Evolutionary conservation across 1,140 invertebrate genomes (phyloP), one percentile per base, ranked within the genome.

Genomic region (Pseudomyrmex flavicornis): DNA sequence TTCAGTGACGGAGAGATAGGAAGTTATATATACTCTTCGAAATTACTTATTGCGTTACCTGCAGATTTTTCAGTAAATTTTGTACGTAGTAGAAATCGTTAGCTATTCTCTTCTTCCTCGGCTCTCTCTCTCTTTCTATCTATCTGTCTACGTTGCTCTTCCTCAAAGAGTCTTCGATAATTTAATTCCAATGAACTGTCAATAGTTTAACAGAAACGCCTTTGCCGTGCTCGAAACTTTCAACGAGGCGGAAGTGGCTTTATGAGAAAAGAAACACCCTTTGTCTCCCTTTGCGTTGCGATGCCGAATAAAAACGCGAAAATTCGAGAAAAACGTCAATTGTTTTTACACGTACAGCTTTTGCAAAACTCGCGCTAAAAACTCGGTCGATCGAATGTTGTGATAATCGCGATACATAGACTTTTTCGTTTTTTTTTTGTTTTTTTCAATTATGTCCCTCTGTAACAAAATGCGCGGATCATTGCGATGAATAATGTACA

Each of bases 181-280:
- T 89, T 88, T 75, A 73, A 89, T 89, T 89, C 56, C 80, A 66
- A 89, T 89, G 88, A 89, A 88, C 75, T 86, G 61, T 26, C 65
- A 63, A 77, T 82, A 58, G 58, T 65, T 89, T 85, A 89, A 68
- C 74, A 72, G 69, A 62, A 76, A 86, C 74, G 74, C 50, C 84
- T 83, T 84, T 73, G 74, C 20, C 68, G 35, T 61, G 66, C 20
- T 80, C 54, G 44, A 68, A 89, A 89, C 75, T 88, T 88, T 74
- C 69, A 44, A 63, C 61, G 74, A 73, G 70, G 44, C 58, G 73
- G 61, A 79, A 85, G 58, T 73, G 79, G 58, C 83, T 86, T 74
- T 68, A 62, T 85, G 62, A 86, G 35, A 35, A 35, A 58, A 46
- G 52, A 4, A 15, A 13, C 10, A 22, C 63, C 70, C 26, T 75